phyloP scores from a whole-genome alignment of 1,140 invertebrate genomes.

The Drosophila suzukii region DNA sequence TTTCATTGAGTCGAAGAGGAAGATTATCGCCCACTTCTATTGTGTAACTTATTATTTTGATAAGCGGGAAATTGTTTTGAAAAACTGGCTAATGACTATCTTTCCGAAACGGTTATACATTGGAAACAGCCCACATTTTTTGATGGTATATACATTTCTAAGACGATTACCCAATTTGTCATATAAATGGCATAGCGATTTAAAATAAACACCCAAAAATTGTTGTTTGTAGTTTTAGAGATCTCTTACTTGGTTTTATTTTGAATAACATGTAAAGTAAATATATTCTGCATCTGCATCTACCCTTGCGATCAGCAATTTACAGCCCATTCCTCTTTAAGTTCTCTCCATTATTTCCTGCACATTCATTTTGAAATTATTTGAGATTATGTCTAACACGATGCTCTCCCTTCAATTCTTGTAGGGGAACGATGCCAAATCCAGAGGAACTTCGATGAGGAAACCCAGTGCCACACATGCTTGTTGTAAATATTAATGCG shows the following conservation, averaged over 20 bases:
- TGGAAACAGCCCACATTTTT: slow-evolving; percentile 6
- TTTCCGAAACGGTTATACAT: slow-evolving; percentile 3
- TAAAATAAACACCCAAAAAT: background rate
- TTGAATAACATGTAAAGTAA: too few species aligned
- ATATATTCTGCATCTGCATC: too few species aligned
- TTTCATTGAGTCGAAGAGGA: slow-evolving; percentile 18
- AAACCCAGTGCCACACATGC: slow-evolving; percentile 33
- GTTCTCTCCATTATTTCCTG: background rate
- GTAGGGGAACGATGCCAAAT: slow-evolving; percentile 27
- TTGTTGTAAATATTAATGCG: slow-evolving; percentile 32
- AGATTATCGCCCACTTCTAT: slow-evolving; percentile 23
- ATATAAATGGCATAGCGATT: background rate
- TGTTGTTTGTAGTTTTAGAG: background rate
- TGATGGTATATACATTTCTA: background rate
- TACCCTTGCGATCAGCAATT: too few species aligned
- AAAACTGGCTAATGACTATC: background rate
- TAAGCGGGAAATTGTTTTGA: background rate
- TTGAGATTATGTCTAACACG: slow-evolving; percentile 13
- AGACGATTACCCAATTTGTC: background rate
- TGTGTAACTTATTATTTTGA: slow-evolving; percentile 15
- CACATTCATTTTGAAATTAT: background rate
- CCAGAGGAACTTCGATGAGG: slow-evolving; percentile 17
- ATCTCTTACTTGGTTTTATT: too few species aligned
- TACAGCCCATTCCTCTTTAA: background rate
- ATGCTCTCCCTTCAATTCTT: slow-evolving; percentile 1